phyloP scores from a whole-genome alignment of 1,140 invertebrate genomes.

The Pseudomyrmex flavicornis region DNA sequence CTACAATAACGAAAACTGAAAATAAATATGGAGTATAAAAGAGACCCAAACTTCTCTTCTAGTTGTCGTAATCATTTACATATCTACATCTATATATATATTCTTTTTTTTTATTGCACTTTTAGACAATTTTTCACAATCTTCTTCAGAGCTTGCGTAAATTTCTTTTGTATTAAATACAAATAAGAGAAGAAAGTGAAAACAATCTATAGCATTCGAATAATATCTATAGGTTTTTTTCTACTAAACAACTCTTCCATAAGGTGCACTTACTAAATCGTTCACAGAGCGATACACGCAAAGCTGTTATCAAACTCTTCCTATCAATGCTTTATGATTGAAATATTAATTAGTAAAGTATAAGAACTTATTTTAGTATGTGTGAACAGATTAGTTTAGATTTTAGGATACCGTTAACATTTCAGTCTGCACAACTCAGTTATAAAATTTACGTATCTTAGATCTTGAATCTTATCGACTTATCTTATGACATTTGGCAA shows the following conservation, averaged over 20 bases:
- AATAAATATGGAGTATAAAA: conserved; percentile 6
- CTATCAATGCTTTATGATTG: not conserved
- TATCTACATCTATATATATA: not conserved
- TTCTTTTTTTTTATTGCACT: not conserved
- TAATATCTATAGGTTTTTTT: conserved; percentile 9
- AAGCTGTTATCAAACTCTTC: not conserved
- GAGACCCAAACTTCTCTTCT: conserved; percentile 14
- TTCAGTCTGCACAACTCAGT: conserved; percentile 28
- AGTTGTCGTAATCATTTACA: conserved; percentile 26
- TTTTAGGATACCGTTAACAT: conserved; percentile 35
- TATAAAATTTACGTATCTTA: conserved; percentile 23
- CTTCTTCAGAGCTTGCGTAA: not conserved
- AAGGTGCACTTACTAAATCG: conserved; percentile 8
- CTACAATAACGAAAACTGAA: conserved; percentile 17
- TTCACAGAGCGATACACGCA: conserved; percentile 23
- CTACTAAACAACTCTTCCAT: conserved; percentile 19
- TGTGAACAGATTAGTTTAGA: not conserved
- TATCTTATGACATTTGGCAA: not conserved
- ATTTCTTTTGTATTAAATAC: conserved; percentile 4
- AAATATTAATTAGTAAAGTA: conserved; percentile 25
- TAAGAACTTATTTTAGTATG: not conserved
- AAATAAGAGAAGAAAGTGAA: conserved; percentile 10
- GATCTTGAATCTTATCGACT: conserved; percentile 18
- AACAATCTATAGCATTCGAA: not conserved
- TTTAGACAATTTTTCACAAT: conserved; percentile 4